Conservation (phyloP, 2,113 vertebrate genomes). For the Bostrychus sinensis region DNA sequence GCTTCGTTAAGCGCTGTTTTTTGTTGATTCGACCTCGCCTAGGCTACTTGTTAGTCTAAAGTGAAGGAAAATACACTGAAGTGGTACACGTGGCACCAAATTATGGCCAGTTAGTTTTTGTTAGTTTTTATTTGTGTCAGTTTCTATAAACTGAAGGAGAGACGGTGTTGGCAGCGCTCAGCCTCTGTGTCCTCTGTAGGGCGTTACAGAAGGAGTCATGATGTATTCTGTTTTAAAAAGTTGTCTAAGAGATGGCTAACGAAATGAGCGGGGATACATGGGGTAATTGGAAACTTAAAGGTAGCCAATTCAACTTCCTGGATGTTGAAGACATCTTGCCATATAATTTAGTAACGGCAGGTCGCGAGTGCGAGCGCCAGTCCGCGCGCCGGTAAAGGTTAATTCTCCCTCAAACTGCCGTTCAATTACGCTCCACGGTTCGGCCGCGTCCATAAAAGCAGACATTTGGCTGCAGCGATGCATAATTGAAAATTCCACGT, state of each 20-base stretch:
- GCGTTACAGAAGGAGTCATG: background rate
- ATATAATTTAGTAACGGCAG: slow-evolving; percentile 66
- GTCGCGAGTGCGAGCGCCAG: slow-evolving; percentile 43
- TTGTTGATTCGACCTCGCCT: too few relatives aligned
- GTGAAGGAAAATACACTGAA: too few relatives aligned
- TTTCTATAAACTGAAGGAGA: too few relatives aligned
- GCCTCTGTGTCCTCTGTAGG: background rate
- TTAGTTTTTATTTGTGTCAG: too few relatives aligned
- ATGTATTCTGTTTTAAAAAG: background rate
- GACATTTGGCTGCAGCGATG: slow-evolving; percentile 58
- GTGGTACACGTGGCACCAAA: too few relatives aligned
- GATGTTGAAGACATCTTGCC: slow-evolving; percentile 38
- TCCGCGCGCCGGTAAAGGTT: slow-evolving; percentile 66
- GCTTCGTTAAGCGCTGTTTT: too few relatives aligned
- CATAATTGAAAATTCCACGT: slow-evolving; percentile 53
- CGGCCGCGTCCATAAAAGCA: slow-evolving; percentile 59
- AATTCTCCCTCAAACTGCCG: slow-evolving; percentile 64
- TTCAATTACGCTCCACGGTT: slow-evolving; percentile 64
- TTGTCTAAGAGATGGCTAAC: too few relatives aligned
- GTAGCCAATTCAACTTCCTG: slow-evolving; percentile 38
- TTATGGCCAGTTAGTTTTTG: too few relatives aligned
- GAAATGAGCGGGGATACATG: too few relatives aligned
- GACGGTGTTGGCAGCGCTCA: too few relatives aligned
- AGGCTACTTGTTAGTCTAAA: too few relatives aligned
- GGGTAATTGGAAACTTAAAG: background rate